Conservation (phyloP, 1,140 invertebrate species). For the Adoxophyes honmai region DNA sequence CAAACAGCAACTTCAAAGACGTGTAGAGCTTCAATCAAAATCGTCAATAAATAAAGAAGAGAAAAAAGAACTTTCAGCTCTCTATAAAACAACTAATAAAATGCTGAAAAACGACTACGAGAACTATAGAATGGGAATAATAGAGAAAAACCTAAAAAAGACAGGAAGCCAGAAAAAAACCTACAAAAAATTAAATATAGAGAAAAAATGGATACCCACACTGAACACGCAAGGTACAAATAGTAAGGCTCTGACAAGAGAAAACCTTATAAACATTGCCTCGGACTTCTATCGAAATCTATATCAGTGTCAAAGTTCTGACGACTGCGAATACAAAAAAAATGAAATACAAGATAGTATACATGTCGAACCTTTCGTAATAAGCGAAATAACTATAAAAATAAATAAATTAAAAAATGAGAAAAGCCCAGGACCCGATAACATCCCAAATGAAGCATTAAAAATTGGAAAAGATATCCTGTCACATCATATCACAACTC, state of each 20-base stretch:
- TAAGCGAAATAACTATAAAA: too few relatives aligned
- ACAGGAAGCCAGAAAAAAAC: slow-evolving; percentile 23
- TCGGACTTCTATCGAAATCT: background rate
- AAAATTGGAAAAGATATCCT: too few relatives aligned
- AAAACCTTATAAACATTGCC: background rate
- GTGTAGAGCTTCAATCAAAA: slow-evolving; percentile 18
- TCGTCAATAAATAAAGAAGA: slow-evolving; percentile 21
- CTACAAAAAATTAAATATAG: slow-evolving; percentile 12
- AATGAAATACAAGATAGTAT: too few relatives aligned
- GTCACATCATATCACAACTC: too few relatives aligned
- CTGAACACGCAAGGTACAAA: background rate
- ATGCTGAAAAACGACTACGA: slow-evolving; percentile 27
- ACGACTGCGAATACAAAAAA: too few relatives aligned
- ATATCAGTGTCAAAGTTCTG: too few relatives aligned
- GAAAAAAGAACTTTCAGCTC: slow-evolving; percentile 22
- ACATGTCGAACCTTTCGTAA: too few relatives aligned
- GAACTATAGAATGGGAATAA: slow-evolving; percentile 26
- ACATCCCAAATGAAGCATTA: too few relatives aligned
- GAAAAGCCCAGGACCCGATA: too few relatives aligned
- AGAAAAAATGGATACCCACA: background rate
- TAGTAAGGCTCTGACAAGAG: background rate
- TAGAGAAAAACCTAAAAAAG: slow-evolving; percentile 15
- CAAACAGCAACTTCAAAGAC: slow-evolving; percentile 21
- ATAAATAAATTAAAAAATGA: too few relatives aligned
- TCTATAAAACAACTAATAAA: slow-evolving; percentile 31